These are phyloP conservation scores for Pentamera pediparva DNA, from an alignment of 53 echinoderm and acorn worm genomes.

Conservation along the genomic window DNA sequence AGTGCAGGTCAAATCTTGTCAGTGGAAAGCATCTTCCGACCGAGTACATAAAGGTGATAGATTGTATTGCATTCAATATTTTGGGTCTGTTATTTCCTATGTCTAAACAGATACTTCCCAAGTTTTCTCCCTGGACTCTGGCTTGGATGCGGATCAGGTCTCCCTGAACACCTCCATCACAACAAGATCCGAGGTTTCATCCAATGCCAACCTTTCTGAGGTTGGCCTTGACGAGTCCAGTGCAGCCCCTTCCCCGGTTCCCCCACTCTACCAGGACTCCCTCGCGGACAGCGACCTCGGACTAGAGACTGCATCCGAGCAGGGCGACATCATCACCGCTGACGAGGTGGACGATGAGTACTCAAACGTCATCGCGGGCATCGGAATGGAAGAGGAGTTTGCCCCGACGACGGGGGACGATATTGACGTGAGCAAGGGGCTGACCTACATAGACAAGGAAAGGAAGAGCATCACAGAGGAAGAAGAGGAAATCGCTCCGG, in stretches of 20 bases:
- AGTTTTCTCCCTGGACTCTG: slow-evolving; percentile 56
- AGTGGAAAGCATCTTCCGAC: no score
- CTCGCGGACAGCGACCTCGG: slow-evolving; percentile 21
- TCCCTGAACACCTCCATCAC: slow-evolving; percentile 2
- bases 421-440: slow-evolving; percentile 26
- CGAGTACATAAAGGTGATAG: no score
- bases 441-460: slow-evolving; percentile 46
- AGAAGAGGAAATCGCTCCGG: slow-evolving; percentile 6
- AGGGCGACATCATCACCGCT: slow-evolving; percentile 61
- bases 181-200: slow-evolving; percentile 23
- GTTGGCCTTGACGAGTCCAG: slow-evolving; percentile 38
- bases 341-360: slow-evolving; percentile 58
- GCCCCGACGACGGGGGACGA: slow-evolving; percentile 36
- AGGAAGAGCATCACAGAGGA: slow-evolving; percentile 25
- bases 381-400: slow-evolving; percentile 72
- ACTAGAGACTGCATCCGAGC: slow-evolving; percentile 28
- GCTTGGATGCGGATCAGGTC: slow-evolving; percentile 66
- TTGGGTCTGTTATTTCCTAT: neutral
- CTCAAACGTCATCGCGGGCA: slow-evolving; percentile 78
- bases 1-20: no score
- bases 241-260: slow-evolving; percentile 15
- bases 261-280: slow-evolving; percentile 25
- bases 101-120: slow-evolving; percentile 7
- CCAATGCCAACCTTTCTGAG: slow-evolving; percentile 34
- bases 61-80: no score